Evolutionary conservation across 1,140 invertebrate species (phyloP).

Genomic region (Agrypnia vestita): DNA sequence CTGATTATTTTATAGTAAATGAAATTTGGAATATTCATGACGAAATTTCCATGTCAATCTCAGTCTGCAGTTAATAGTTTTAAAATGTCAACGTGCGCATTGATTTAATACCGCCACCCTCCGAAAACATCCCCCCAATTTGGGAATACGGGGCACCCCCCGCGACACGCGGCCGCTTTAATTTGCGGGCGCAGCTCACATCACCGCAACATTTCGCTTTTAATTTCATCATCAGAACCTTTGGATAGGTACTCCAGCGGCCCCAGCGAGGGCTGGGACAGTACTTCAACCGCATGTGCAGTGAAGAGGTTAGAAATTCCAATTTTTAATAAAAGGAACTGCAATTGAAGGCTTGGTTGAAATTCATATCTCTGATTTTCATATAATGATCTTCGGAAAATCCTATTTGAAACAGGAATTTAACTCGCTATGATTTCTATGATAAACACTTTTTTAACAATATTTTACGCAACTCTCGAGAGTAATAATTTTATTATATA

Average conservation of each 20-base stretch:
- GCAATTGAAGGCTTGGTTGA: no score
- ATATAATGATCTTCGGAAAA: no score
- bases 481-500: no score
- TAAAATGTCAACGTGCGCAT: slow-evolving; percentile 46
- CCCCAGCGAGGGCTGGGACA: slow-evolving; percentile 4
- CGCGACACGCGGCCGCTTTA: slow-evolving; percentile 55
- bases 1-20: not conserved
- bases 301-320: not conserved
- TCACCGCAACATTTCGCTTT: slow-evolving; percentile 59
- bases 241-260: slow-evolving; percentile 25
- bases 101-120: slow-evolving; percentile 20
- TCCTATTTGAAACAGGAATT: no score
- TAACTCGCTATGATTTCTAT: no score
- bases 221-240: slow-evolving; percentile 60
- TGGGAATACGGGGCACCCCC: slow-evolving; percentile 12
- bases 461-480: no score
- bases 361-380: no score
- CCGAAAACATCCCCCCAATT: not conserved
- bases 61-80: slow-evolving; percentile 40
- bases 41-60: slow-evolving; percentile 23
- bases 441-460: no score
- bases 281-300: slow-evolving; percentile 3
- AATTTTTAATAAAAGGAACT: not conserved
- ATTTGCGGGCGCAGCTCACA: slow-evolving; percentile 53
- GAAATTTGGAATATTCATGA: slow-evolving; percentile 26